A percentile compares a stretch with the other conserved stretches of the same genome.
Evolutionary conservation across 2,888 invertebrate species (phyloP).

Genomic region (Anaspis maculata): DNA sequence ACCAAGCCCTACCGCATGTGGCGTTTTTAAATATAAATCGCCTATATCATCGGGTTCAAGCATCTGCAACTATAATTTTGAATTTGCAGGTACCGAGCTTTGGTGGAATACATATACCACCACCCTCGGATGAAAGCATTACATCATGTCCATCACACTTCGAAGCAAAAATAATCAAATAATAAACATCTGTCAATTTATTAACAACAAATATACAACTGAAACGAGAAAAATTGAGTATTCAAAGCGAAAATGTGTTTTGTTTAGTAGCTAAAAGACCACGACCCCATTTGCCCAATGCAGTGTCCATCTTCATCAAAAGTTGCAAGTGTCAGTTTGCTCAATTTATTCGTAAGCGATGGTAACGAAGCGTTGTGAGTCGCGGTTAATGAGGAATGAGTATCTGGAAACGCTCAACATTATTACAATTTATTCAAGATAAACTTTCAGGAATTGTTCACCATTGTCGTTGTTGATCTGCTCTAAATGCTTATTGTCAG

Average conservation of each 20-base stretch:
- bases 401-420: constrained; percentile 32
- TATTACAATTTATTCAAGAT: background rate
- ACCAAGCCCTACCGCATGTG: no score
- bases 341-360: constrained; percentile 75
- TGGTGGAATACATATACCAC: constrained; percentile 29
- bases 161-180: constrained; percentile 3
- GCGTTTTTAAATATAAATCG: no score
- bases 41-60: no score
- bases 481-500: constrained; percentile 36
- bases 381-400: constrained; percentile 40
- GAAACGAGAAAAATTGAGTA: constrained; percentile 9
- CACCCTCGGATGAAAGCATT: no score
- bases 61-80: no score
- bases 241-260: constrained; percentile 3
- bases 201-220: constrained; percentile 3
- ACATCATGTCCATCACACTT: no score
- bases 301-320: constrained; percentile 84
- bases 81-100: constrained; percentile 28
- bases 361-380: constrained; percentile 48
- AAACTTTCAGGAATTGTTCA: no score
- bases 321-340: constrained; percentile 77
- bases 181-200: no score
- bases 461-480: constrained; percentile 31
- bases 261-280: constrained; percentile 57
- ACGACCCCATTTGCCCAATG: constrained; percentile 80